Evolutionary conservation across 2,797 vertebrate species (phyloP), one percentile per base, ranked within the genome.

Genomic region (Arnoldichthys spilopterus): DNA sequence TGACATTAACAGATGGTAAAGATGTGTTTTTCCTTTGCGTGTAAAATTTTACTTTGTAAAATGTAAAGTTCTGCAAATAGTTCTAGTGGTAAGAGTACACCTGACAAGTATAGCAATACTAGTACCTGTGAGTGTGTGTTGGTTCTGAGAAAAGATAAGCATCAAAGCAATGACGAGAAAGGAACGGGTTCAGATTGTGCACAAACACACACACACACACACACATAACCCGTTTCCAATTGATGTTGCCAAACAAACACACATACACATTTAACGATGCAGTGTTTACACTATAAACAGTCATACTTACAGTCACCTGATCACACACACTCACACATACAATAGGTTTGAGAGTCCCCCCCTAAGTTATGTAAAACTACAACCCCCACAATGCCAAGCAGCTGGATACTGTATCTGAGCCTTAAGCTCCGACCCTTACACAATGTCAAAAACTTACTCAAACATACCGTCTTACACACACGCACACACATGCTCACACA

Each of bases 191-290:
- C 74, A 68, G 68, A 70, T 58, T 51, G 22, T 37, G 47, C 59
- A 58, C 71, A 37, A 51, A 56, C 51, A 45, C 58, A 28, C 26
- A 45, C 56, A 51, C 1, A 63, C 58, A 71, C 45, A 70, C 69
- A 16, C 20, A 67, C 0, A 71, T 64, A 26, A 69, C 53, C 74
- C 72, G 72, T 67, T 67, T 68, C 45, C 70, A 51, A 12, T 37
- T 69, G 22, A 62, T 84, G 80, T 86, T 78, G 62, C 72, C 74
- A 86, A 82, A 86, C 79, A 86, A 86, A 86, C 77, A 84, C 22
- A 37, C 61, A 56, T 64, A 74, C 77, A 67, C 58, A 62, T 72
- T 78, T 76, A 78, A 79, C 68, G 80, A 72, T 59, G 56, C 63
- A 32, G 58, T 86, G 78, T 86, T 84, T 86, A 76, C 68, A 76